Base-by-base conservation (phyloP, 2,888 invertebrate species). In the Ormia ochracea region DNA sequence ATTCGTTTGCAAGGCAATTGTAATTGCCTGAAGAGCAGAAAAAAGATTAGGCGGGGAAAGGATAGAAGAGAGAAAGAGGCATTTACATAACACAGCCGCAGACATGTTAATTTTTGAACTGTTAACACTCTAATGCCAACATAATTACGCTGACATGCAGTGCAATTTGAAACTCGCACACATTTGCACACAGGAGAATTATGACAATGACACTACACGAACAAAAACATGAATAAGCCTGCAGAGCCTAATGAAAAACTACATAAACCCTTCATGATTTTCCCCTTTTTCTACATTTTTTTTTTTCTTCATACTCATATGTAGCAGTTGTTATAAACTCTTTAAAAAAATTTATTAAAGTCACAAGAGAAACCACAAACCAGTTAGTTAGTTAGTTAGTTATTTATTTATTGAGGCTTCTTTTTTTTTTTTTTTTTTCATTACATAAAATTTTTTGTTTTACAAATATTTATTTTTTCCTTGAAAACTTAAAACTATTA, bases 61-160 rank as follows among this genome's bases (percentile, higher is more conserved):
- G n/a, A 2, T 3, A n/a, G 3, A 21, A 1, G 12, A 17, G 21
- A 23, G 14, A 45, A 6, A 33, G 23, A 12, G 4, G 45, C 45
- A 45, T 69, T 66, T 52, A 66, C 23, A 72, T 66, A 61, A 76
- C 76, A 76, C 74, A 78, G 78, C 80, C 80, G 72, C 82, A 83
- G 76, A 82, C 83, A 83, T 82, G 83, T 83, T 82, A 82, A 83
- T 83, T 83, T 80, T 80, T 83, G 77, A 82, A 82, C 82, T 83
- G 83, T 83, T 83, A 83, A 82, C 83, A 83, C 83, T 83, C 81
- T 83, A 81, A 81, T 82, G 75, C 82, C 69, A 81, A 81, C 82
- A 80, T 80, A 82, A 82, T 82, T 82, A 82, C 80, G 77, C 80
- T 72, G 72, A 81, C 76, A 82, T 79, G 81, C 79, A 79, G 58